Conservation (phyloP, 2,797 vertebrate species). For the Catharus ustulatus region DNA sequence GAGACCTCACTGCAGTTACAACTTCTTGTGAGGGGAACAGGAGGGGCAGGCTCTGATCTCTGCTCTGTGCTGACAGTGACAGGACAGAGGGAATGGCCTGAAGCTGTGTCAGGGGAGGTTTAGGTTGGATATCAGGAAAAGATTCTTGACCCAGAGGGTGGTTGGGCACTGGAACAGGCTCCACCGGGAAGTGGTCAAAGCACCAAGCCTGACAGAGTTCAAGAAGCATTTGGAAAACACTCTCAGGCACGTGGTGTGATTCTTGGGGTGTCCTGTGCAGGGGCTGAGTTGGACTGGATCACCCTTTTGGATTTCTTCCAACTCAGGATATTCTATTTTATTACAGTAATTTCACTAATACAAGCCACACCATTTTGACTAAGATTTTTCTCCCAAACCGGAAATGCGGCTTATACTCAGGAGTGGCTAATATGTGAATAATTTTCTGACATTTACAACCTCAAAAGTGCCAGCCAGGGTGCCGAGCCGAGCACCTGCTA, state of each 20-base stretch:
- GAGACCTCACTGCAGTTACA: neutral
- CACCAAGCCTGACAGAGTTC: neutral
- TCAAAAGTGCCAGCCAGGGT: too few species aligned
- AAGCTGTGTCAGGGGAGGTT: neutral
- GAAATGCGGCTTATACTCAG: too few species aligned
- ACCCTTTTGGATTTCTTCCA: neutral
- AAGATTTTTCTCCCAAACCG: too few species aligned
- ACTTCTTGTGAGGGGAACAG: fast-evolving
- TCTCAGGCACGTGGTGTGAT: neutral
- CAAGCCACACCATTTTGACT: too few species aligned
- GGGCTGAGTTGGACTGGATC: neutral
- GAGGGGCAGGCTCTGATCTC: neutral
- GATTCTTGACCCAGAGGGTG: too few species aligned
- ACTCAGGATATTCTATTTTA: neutral
- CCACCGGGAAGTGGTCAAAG: neutral
- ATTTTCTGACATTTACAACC: too few species aligned
- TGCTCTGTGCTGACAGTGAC: neutral
- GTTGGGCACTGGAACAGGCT: neutral
- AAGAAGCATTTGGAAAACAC: neutral
- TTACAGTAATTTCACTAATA: too few species aligned
- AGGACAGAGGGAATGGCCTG: neutral
- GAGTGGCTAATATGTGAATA: too few species aligned
- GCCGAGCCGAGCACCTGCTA: too few species aligned
- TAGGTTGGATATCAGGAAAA: neutral
- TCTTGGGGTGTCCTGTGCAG: neutral